Evolutionary conservation across 2,113 vertebrate genomes (phyloP).

Genomic region (Actinemys pallida): DNA sequence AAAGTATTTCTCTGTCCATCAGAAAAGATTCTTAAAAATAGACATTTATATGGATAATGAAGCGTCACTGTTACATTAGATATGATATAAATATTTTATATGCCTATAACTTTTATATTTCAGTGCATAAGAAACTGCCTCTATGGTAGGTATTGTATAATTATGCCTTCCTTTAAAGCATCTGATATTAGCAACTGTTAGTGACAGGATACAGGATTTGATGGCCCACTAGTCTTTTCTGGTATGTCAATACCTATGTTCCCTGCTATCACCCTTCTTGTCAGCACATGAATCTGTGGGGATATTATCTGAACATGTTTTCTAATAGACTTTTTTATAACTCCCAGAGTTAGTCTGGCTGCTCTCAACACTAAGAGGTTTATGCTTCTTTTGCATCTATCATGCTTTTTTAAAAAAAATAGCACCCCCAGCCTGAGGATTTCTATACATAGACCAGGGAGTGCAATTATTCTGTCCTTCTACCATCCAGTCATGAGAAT

Average conservation of each 20-base stretch:
- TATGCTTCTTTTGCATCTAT: background rate
- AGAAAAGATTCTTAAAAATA: background rate
- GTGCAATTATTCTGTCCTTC: background rate
- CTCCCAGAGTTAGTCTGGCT: background rate
- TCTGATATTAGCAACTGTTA: background rate
- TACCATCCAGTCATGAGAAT: background rate
- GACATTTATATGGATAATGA: background rate
- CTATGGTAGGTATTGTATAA: background rate
- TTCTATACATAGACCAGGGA: background rate
- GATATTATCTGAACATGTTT: background rate
- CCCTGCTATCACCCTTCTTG: background rate
- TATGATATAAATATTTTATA: background rate
- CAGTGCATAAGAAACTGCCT: background rate
- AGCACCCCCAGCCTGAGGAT: background rate
- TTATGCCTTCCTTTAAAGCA: background rate
- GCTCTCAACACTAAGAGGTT: background rate
- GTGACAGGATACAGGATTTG: background rate
- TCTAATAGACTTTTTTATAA: background rate
- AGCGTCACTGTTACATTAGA: background rate
- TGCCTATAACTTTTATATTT: background rate
- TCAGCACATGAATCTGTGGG: background rate
- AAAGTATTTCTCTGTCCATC: background rate
- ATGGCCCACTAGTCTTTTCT: background rate
- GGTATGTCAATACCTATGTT: background rate
- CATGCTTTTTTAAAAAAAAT: background rate